Evolutionary conservation across 2,797 vertebrate genomes (phyloP).

Genomic region (Etheostoma perlongum): DNA sequence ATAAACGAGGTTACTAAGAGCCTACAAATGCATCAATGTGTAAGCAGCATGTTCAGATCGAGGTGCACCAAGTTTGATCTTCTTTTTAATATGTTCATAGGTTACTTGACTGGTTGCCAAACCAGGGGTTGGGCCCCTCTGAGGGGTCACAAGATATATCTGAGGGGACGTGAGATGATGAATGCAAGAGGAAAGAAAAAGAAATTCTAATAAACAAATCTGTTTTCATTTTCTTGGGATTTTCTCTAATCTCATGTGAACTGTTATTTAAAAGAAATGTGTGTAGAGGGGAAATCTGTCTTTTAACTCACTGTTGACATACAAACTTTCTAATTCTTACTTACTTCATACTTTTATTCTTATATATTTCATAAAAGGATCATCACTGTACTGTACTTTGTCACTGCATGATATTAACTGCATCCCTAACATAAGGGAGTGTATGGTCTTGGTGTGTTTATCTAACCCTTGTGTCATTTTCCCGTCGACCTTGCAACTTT

Average conservation of each 20-base stretch:
- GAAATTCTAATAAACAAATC: not conserved
- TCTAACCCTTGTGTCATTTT: too few species aligned
- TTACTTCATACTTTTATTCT: not conserved
- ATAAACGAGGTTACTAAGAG: not conserved
- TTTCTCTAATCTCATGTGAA: not conserved
- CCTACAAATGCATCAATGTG: not conserved
- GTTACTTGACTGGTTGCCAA: not conserved
- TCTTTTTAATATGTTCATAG: not conserved
- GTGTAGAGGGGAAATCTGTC: not conserved
- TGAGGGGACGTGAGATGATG: constrained; percentile 1
- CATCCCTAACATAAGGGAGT: too few species aligned
- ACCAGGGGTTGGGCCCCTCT: not conserved
- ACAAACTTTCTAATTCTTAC: not conserved
- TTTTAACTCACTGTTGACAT: not conserved
- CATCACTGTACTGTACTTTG: too few species aligned
- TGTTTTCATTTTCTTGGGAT: not conserved
- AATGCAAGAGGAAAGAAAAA: not conserved
- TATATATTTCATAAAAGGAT: not conserved
- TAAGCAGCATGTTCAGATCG: not conserved
- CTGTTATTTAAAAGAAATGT: not conserved
- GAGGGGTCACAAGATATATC: constrained; percentile 7
- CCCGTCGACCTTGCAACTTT: too few species aligned
- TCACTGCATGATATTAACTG: too few species aligned
- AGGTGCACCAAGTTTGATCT: too few species aligned
- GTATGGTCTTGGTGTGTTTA: too few species aligned